A percentile compares a stretch with the other conserved stretches of the same genome.
phyloP scores from a whole-genome alignment of 1,140 invertebrate species.

The Heliconius eleuchia region DNA sequence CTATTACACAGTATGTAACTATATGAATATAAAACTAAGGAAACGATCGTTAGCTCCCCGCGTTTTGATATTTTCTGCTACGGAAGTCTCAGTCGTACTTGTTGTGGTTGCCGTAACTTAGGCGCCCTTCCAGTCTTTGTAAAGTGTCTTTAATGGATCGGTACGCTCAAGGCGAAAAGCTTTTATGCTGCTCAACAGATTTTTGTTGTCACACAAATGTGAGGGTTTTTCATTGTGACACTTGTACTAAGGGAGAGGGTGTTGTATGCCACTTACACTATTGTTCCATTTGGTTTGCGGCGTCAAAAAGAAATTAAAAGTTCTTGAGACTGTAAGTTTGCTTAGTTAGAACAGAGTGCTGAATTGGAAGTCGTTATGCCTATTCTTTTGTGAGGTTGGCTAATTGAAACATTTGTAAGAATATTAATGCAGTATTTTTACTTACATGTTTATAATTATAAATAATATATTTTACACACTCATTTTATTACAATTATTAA shows the following conservation, averaged over 20 bases:
- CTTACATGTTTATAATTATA: neutral
- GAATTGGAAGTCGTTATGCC: neutral
- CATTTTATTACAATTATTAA: too few species aligned
- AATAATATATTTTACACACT: neutral
- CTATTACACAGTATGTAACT: constrained; percentile 49
- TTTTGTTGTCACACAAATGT: constrained; percentile 72
- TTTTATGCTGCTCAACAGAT: constrained; percentile 69
- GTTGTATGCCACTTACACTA: constrained; percentile 47
- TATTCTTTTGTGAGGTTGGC: neutral
- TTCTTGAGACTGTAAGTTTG: constrained; percentile 24
- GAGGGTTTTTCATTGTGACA: constrained; percentile 66
- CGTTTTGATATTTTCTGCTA: constrained; percentile 26
- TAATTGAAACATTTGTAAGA: neutral
- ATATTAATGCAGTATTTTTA: too few species aligned
- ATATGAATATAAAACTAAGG: constrained; percentile 44
- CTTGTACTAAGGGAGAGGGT: constrained; percentile 47
- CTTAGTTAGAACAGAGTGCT: neutral
- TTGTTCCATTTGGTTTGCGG: constrained; percentile 36
- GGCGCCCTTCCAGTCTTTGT: constrained; percentile 65
- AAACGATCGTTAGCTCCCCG: constrained; percentile 38
- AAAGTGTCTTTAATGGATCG: constrained; percentile 76
- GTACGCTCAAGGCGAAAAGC: constrained; percentile 65
- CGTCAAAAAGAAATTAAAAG: constrained; percentile 37
- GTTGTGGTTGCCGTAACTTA: constrained; percentile 56
- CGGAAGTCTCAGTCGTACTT: constrained; percentile 43